phyloP scores from a whole-genome alignment of 2,888 invertebrate species.

The Eupelmus urozonus region DNA sequence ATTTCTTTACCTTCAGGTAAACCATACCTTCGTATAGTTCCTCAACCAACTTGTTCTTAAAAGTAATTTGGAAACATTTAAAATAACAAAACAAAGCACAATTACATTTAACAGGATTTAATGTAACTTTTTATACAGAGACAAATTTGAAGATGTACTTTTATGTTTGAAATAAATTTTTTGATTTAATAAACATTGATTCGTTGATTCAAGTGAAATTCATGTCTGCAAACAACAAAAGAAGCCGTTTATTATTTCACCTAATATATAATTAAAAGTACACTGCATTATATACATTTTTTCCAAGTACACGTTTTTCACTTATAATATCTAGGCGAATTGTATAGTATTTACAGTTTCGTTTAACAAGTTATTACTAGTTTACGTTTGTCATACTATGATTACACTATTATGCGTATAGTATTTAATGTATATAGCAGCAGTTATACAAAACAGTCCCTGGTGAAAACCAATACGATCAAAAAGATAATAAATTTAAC shows the following conservation, averaged over 20 bases:
- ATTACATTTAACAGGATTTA: constrained; percentile 62
- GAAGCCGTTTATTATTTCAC: constrained; percentile 77
- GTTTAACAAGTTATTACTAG: constrained; percentile 69
- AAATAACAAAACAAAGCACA: constrained; percentile 55
- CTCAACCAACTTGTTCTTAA: constrained; percentile 78
- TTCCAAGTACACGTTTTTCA: constrained; percentile 75
- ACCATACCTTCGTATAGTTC: constrained; percentile 87
- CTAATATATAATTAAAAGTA: constrained; percentile 77
- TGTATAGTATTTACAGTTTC: constrained; percentile 75
- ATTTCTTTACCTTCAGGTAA: constrained; percentile 91
- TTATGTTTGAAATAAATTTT: constrained; percentile 60
- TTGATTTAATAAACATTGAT: constrained; percentile 60
- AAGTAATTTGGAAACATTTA: constrained; percentile 47
- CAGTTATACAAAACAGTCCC: constrained; percentile 77
- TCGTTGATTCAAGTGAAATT: constrained; percentile 61
- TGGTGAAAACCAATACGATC: constrained; percentile 76
- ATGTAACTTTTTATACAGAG: constrained; percentile 62
- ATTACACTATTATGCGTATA: constrained; percentile 74
- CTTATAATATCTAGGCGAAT: constrained; percentile 75
- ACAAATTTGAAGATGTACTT: constrained; percentile 59
- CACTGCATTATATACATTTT: constrained; percentile 77
- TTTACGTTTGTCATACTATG: constrained; percentile 68
- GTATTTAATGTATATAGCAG: constrained; percentile 70
- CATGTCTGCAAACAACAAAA: constrained; percentile 76
- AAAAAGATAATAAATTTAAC: constrained; percentile 75